Conservation (phyloP, 2,888 invertebrate species). For the Clunio marinus region DNA sequence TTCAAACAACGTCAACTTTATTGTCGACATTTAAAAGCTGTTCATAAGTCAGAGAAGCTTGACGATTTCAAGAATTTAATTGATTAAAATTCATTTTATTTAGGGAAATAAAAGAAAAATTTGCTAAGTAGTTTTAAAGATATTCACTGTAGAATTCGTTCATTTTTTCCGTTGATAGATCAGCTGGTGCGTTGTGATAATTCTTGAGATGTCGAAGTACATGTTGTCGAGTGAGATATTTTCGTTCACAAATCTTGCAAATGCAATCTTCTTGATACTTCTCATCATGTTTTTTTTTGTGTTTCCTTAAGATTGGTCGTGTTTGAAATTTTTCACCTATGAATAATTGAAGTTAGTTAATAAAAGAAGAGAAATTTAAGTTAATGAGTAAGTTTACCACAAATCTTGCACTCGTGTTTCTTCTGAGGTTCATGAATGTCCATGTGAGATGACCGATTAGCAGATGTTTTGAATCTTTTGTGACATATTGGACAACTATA, state of each 20-base stretch:
- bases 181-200: neutral
- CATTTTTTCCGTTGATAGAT: neutral
- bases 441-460: slow-evolving; percentile 9
- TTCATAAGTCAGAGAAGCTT: neutral
- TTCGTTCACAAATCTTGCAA: neutral
- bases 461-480: slow-evolving; percentile 18
- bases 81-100: too few species aligned
- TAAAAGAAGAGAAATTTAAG: neutral
- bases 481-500: slow-evolving; percentile 10
- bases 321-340: slow-evolving; percentile 26
- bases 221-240: neutral
- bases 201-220: neutral
- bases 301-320: slow-evolving; percentile 26
- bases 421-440: slow-evolving; percentile 16
- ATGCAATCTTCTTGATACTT: slow-evolving; percentile 22
- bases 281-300: slow-evolving; percentile 32
- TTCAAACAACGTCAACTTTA: neutral
- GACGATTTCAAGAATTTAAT: neutral
- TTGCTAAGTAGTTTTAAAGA: too few species aligned
- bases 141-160: neutral
- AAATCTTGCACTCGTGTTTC: slow-evolving; percentile 12
- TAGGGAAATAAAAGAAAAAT: too few species aligned
- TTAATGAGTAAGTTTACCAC: neutral
- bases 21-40: neutral
- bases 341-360: too few species aligned